A percentile compares a stretch with the other conserved stretches of the same genome.
Evolutionary conservation across 2,113 vertebrate species (phyloP).

Genomic region (Sclerurus mexicanus): DNA sequence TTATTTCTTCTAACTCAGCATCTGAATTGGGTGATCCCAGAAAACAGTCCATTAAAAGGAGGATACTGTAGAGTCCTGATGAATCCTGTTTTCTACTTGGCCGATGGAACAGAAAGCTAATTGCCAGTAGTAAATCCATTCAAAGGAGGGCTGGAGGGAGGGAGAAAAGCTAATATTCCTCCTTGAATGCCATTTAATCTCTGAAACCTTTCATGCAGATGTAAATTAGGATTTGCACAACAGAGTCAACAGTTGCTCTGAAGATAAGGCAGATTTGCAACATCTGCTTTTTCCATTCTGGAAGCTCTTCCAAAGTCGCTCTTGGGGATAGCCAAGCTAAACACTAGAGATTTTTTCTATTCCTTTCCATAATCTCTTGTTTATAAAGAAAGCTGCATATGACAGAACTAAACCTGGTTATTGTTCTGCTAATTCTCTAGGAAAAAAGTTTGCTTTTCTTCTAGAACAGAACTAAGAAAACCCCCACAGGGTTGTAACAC

Average conservation of each 20-base stretch:
- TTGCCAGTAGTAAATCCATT: constrained; percentile 68
- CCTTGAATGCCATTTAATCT: constrained; percentile 68
- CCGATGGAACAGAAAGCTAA: constrained; percentile 69
- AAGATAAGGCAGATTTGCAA: constrained; percentile 69
- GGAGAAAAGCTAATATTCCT: constrained; percentile 69
- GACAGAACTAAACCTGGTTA: constrained; percentile 26
- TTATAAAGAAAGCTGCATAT: constrained; percentile 19
- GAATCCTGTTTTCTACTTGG: constrained; percentile 73
- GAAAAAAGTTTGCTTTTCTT: neutral
- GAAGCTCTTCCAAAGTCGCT: constrained; percentile 36
- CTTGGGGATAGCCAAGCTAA: constrained; percentile 10
- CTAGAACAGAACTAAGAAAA: neutral
- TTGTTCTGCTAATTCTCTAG: constrained; percentile 6
- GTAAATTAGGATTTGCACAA: constrained; percentile 70
- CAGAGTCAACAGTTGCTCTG: constrained; percentile 61
- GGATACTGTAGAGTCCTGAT: constrained; percentile 56
- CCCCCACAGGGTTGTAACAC: neutral
- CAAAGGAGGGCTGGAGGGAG: constrained; percentile 58
- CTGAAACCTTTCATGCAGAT: constrained; percentile 68
- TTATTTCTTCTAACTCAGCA: constrained; percentile 38
- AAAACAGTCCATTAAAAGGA: constrained; percentile 63
- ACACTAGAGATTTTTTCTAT: neutral
- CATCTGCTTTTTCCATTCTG: constrained; percentile 69
- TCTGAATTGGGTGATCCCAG: constrained; percentile 40
- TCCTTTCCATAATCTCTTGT: constrained; percentile 7